Evolutionary conservation across 1,140 invertebrate genomes (phyloP).

Genomic region (Colletes gigas): DNA sequence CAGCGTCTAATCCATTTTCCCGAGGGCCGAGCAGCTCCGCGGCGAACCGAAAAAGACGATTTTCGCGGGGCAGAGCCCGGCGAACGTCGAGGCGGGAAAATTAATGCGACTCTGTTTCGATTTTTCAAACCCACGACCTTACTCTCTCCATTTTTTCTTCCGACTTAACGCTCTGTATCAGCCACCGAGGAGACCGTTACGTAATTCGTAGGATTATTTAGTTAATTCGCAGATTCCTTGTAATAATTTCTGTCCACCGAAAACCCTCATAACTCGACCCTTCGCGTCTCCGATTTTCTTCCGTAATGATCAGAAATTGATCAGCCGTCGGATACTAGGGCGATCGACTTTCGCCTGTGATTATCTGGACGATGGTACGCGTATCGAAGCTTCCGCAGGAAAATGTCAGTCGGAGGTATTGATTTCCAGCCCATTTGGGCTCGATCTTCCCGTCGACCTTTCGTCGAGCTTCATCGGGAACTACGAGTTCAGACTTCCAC

Average conservation of each 20-base stretch:
- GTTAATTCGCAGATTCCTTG: too few relatives aligned
- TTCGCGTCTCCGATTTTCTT: too few relatives aligned
- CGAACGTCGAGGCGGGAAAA: background rate
- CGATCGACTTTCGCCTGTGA: background rate
- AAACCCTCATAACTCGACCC: too few relatives aligned
- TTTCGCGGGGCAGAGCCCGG: background rate
- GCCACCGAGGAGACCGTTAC: background rate
- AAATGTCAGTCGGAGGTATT: background rate
- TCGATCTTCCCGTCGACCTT: background rate
- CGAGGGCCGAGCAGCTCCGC: background rate
- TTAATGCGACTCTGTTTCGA: conserved; percentile 39
- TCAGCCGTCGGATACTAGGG: background rate
- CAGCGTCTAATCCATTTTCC: conserved; percentile 47
- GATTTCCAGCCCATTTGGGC: background rate
- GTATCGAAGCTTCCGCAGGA: background rate
- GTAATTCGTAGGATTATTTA: too few relatives aligned
- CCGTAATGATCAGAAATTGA: too few relatives aligned
- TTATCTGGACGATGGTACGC: too few relatives aligned
- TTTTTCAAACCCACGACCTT: background rate
- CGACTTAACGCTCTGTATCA: background rate
- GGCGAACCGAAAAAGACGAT: background rate
- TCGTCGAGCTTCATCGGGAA: background rate
- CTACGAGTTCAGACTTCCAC: too few relatives aligned
- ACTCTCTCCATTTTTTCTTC: background rate
- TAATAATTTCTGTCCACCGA: too few relatives aligned